These are phyloP conservation scores for Mamestra configurata DNA, from an alignment of 1,140 invertebrate genomes.

Conservation along the genomic window DNA sequence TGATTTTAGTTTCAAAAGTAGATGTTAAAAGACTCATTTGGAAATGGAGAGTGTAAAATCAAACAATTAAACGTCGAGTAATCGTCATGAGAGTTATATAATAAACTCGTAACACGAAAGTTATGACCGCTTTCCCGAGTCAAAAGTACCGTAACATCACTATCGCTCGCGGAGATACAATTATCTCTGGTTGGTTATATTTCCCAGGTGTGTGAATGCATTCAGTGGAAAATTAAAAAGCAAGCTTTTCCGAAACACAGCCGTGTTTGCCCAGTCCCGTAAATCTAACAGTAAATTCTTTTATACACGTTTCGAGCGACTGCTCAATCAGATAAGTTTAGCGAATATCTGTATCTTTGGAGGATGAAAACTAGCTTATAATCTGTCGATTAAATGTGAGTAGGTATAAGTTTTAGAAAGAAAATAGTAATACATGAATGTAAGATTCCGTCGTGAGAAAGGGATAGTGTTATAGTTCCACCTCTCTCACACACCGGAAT, in stretches of 20 bases:
- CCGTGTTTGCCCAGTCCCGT: conserved; percentile 21
- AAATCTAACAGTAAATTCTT: conserved; percentile 34
- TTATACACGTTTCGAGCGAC: neutral
- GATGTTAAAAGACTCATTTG: too few relatives aligned
- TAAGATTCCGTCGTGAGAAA: too few relatives aligned
- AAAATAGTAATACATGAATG: too few relatives aligned
- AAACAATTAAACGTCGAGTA: neutral
- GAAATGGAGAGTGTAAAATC: neutral
- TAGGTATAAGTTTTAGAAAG: too few relatives aligned
- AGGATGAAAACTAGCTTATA: neutral
- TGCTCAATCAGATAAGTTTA: conserved; percentile 32
- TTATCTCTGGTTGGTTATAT: conserved; percentile 48
- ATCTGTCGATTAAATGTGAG: conserved; percentile 1
- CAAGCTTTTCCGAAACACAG: conserved; percentile 33
- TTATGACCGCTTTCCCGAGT: neutral
- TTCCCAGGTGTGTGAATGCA: conserved; percentile 54
- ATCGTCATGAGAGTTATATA: neutral
- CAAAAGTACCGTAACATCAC: conserved; percentile 19
- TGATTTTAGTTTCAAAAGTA: too few relatives aligned
- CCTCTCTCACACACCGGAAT: too few relatives aligned
- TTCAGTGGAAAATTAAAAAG: conserved; percentile 66
- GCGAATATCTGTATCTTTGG: neutral
- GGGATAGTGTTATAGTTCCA: too few relatives aligned
- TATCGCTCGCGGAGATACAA: conserved; percentile 40
- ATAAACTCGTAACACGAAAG: conserved; percentile 6